Evolutionary conservation across 30 jellyfish, hydroid and myxozoan genomes (phyloP).

Genomic region (Turritopsis dohrnii): DNA sequence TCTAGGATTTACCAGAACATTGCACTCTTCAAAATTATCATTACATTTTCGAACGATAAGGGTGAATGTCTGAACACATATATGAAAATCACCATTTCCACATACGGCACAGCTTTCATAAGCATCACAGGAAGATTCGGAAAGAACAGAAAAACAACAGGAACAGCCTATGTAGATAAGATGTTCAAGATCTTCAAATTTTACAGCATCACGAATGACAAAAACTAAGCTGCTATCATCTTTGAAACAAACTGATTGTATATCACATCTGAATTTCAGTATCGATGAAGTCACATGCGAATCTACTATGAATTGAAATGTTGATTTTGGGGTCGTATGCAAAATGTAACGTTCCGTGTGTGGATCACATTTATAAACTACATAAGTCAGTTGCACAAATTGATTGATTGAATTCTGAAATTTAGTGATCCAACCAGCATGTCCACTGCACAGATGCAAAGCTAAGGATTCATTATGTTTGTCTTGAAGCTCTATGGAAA

Average conservation of each 20-base stretch:
- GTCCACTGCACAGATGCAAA: not conserved
- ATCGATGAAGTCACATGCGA: not conserved
- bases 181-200: not conserved
- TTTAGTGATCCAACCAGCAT: not conserved
- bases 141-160: not conserved
- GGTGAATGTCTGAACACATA: not conserved
- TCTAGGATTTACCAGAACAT: not conserved
- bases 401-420: not conserved
- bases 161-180: not conserved
- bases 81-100: not conserved
- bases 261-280: not conserved
- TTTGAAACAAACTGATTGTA: not conserved
- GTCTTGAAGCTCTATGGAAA: not conserved
- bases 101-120: not conserved
- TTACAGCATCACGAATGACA: not conserved
- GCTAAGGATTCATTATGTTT: not conserved
- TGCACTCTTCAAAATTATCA: not conserved
- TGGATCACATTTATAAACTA: not conserved
- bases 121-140: not conserved
- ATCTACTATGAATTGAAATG: not conserved
- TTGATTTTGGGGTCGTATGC: slow-evolving; percentile 5
- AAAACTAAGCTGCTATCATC: not conserved
- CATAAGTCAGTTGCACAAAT: not conserved
- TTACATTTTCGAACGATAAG: not conserved
- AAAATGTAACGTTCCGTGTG: not conserved